Percentiles rank a stretch among this genome's conserved stretches.
Evolutionary conservation across 2,888 invertebrate species (phyloP).

Genomic region (Amphipoea lucens): DNA sequence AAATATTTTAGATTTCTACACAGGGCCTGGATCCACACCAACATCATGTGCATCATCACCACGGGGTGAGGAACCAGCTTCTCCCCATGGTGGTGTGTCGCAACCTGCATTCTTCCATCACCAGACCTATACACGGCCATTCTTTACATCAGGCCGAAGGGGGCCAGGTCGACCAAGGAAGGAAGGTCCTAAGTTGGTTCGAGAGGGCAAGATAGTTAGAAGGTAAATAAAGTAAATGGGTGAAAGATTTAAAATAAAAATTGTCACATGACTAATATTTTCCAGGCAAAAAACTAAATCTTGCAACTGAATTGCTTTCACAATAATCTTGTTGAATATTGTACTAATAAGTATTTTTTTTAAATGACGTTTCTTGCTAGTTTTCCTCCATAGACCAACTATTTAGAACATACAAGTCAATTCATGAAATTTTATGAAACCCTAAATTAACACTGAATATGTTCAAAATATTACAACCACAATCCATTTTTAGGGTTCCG

Average conservation of each 20-base stretch:
- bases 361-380: not conserved
- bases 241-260: not conserved
- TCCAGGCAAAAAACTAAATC: not conserved
- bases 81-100: constrained; percentile 88
- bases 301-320: not conserved
- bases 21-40: constrained; percentile 92
- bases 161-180: constrained; percentile 95
- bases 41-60: constrained; percentile 92
- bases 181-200: constrained; percentile 91
- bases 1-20: constrained; percentile 83
- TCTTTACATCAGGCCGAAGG: constrained; percentile 91
- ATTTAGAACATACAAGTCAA: not conserved
- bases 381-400: not conserved
- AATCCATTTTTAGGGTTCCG: too few species aligned
- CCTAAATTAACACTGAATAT: not conserved
- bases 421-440: not conserved
- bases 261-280: not conserved
- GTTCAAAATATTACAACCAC: not conserved
- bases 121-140: constrained; percentile 85
- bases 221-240: constrained; percentile 73
- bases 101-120: constrained; percentile 87
- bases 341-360: not conserved
- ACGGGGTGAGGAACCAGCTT: constrained; percentile 91
- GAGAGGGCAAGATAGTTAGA: constrained; percentile 88
- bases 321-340: not conserved